Evolutionary conservation across 2,888 invertebrate genomes (phyloP), one percentile per base, ranked within the genome.

Genomic region (Yponomeuta cagnagella): DNA sequence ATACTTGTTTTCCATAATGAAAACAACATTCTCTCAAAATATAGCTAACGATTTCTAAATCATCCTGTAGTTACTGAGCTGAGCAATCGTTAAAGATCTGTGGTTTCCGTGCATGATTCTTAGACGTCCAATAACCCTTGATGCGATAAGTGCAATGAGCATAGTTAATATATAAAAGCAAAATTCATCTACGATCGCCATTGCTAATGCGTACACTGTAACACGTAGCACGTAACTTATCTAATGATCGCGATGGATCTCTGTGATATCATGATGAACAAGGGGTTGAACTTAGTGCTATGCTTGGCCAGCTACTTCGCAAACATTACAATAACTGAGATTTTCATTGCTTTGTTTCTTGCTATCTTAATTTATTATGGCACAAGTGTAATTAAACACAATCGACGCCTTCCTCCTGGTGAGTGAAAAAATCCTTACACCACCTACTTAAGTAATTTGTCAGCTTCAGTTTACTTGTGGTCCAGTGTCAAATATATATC

Each of bases 351-450:
- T 23, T 3, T 48, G 9, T 31, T 15, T 12, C 9, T 23, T 1
- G 68, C 37, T 69, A 31, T 72, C 63, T 10, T 69, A 2, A 48
- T 72, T 70, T 74, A 71, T 70, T 71, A 63, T n/a, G 23, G 73
- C 65, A 33, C 64, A 70, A 71, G 72, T 48, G 70, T 58, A 69
- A 70, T 75, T 33, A 58, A 70, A 15, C 72, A 72, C 64, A 70
- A 71, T 58, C 70, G 66, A 31, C 70, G 30, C 10, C 74, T 77
- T 1, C 77, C 77, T 10, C 77, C 77, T 30, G 77, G 76, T 77
- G 69, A 77, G 76, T 74, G 10, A 69, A 48, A 69, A 64, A 31
- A 30, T 9, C 1, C 23, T 69, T 63, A 3, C n/a, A 12, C 8
- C 30, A 4, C 2, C 23, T 15, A 9, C 48, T 68, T 48, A 23